These are phyloP conservation scores for Argyra leucocephala DNA, from an alignment of 2,888 invertebrate species.

Conservation along the genomic window DNA sequence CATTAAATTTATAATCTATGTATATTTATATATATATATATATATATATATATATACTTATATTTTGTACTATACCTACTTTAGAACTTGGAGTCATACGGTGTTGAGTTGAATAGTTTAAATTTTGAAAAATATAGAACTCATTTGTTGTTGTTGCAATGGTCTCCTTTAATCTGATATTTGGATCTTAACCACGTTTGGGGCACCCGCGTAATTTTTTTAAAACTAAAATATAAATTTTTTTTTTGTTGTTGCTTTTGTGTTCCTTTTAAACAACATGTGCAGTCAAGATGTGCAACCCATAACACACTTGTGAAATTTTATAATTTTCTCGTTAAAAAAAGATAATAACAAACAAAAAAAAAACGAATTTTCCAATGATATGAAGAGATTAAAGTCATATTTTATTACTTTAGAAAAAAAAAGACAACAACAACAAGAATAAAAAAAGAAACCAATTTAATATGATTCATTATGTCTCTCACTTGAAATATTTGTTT, in stretches of 20 bases:
- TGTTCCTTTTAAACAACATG: neutral
- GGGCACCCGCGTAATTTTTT: conserved; percentile 2
- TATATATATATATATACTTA: too few relatives aligned
- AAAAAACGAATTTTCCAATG: neutral
- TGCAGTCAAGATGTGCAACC: neutral
- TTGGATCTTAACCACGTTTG: neutral
- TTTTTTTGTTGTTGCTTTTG: neutral
- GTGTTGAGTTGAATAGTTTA: too few relatives aligned
- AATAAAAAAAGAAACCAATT: neutral
- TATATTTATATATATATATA: neutral
- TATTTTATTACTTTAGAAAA: neutral
- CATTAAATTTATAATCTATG: too few relatives aligned
- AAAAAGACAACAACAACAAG: too few relatives aligned
- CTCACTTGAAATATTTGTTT: neutral
- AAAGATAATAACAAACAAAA: too few relatives aligned
- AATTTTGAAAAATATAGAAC: too few relatives aligned
- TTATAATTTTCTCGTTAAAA: neutral
- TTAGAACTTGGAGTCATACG: too few relatives aligned
- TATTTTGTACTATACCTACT: too few relatives aligned
- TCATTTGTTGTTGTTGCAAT: too few relatives aligned
- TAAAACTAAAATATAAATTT: too few relatives aligned
- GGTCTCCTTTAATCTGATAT: neutral
- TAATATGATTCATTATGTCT: conserved; percentile 6
- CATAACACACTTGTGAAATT: neutral
- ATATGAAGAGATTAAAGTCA: neutral